Evolutionary conservation across 2,797 vertebrate genomes (phyloP).

Genomic region (Chelmon rostratus): DNA sequence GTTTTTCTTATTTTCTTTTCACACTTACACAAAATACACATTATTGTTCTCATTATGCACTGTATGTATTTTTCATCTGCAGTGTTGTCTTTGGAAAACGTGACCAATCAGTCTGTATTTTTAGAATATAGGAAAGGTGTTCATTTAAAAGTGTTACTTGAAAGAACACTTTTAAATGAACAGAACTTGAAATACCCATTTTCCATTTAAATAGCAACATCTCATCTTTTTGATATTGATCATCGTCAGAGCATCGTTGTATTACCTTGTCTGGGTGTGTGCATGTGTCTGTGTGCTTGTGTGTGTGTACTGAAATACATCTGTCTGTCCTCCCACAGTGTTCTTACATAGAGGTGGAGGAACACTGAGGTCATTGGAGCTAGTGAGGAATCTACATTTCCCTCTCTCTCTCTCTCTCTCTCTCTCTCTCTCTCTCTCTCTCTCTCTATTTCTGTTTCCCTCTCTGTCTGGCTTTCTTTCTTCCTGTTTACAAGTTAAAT

Average conservation of each 20-base stretch:
- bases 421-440: slow-evolving; percentile 13
- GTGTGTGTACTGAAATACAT: slow-evolving; percentile 38
- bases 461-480: background rate
- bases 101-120: background rate
- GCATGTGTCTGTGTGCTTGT: background rate
- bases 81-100: background rate
- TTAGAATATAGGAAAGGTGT: background rate
- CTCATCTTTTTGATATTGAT: slow-evolving; percentile 2
- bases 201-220: background rate
- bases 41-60: background rate
- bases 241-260: background rate
- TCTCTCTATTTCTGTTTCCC: background rate
- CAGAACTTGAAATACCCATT: background rate
- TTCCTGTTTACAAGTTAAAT: slow-evolving; percentile 10
- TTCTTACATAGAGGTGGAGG: slow-evolving; percentile 45
- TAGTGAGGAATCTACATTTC: slow-evolving; percentile 9
- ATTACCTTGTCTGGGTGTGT: background rate
- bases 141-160: background rate
- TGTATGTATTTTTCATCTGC: background rate
- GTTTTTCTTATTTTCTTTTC: slow-evolving; percentile 12
- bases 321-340: slow-evolving; percentile 43
- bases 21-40: background rate
- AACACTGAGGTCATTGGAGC: slow-evolving; percentile 45
- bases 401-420: background rate
- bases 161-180: background rate